Percentiles rank a stretch among this genome's conserved stretches.
Evolutionary conservation across 2,797 vertebrate genomes (phyloP).

Genomic region (Adelosebastes latens): DNA sequence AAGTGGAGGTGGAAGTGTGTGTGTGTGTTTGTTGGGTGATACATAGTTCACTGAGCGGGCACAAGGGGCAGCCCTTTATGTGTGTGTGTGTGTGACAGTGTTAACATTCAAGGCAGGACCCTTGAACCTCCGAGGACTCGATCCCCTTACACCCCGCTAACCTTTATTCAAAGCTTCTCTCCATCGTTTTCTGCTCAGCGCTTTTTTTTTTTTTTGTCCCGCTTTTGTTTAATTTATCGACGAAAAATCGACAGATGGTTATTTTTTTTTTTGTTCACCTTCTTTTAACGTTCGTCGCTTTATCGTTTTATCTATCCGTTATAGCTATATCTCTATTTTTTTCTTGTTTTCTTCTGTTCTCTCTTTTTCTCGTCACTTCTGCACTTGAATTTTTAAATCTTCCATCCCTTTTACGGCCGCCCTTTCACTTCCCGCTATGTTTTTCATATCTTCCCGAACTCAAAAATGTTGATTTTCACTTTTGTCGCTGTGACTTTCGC

Average conservation of each 20-base stretch:
- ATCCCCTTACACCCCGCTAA: constrained; percentile 1
- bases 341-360: not conserved
- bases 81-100: constrained; percentile 18
- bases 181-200: not conserved
- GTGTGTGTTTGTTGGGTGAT: constrained; percentile 36
- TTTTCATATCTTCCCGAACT: not conserved
- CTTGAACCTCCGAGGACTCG: constrained; percentile 38
- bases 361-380: not conserved
- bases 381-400: not conserved
- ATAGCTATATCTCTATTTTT: not conserved
- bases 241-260: not conserved
- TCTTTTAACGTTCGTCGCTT: no score
- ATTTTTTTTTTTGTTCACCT: no score
- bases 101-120: constrained; percentile 68
- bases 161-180: not conserved
- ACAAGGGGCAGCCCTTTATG: constrained; percentile 25
- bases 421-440: not conserved
- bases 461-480: not conserved
- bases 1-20: not conserved
- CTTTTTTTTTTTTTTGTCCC: not conserved
- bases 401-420: no score
- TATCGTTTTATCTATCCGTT: not conserved
- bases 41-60: constrained; percentile 48
- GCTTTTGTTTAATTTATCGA: not conserved
- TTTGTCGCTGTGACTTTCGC: not conserved